Base-by-base conservation (phyloP, 2,888 invertebrate genomes). In the Calameuta idolon region DNA sequence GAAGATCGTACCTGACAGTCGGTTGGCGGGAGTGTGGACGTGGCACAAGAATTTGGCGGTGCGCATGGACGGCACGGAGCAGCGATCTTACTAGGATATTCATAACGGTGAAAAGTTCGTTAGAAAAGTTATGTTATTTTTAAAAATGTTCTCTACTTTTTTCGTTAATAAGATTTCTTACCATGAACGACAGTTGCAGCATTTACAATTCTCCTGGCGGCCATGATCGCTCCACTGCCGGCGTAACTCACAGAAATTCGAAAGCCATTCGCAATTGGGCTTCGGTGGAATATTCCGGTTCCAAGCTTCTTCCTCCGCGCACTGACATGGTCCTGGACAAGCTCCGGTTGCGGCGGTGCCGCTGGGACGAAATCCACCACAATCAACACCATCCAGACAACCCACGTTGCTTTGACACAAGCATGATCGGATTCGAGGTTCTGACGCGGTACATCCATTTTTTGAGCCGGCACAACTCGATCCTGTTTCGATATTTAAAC, bases 221-320 rank as follows among this genome's bases (percentile, higher is more conserved):
- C 85, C 88, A 81, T 89, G 86, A 78, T 90, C 85, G 79, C 90
- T 90, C 90, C 90, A 90, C 68, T 87, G 88, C 69, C 90, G 84
- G 35, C 90, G 87, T 23, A 90, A 77, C 73, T 89, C 87, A 40
- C 82, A 82, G 69, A 90, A 90, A 68, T 89, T 90, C n/a, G 77
- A 84, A 5, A 87, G 73, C 90, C 90, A 90, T 69, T 84, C 85
- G 78, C 87, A 85, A 75, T 88, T 85, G 23, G 90, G 88, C 74
- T 85, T 88, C 4, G 90, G 90, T 11, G 90, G 90, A 5, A 80
- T 81, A 75, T 84, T 86, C 12, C 83, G 83, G 75, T 90, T 89
- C 90, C 90, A 90, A 0, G 85, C 82, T n/a, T 90, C 87, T 80
- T 90, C 90, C 71, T 88, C 88, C 11, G 79, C 82, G 73, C 90